Percentiles rank a stretch among this genome's conserved stretches.
Conservation (phyloP, 1,140 invertebrate species). For the Panagrolaimus sp. region DNA sequence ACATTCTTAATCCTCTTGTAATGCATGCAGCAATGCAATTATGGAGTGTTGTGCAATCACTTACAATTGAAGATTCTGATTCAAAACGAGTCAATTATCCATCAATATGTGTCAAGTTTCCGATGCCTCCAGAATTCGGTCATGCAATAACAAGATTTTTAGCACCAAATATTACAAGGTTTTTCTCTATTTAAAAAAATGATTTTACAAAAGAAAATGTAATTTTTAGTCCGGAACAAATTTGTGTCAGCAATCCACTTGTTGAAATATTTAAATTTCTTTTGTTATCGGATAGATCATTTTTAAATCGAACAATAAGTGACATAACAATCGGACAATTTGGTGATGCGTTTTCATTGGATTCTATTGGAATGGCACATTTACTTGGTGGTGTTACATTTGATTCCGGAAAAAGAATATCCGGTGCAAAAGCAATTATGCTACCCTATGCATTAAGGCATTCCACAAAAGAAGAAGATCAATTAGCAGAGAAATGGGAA, state of each 20-base stretch:
- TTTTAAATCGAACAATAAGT: constrained; percentile 45
- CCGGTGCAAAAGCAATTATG: constrained; percentile 54
- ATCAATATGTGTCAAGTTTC: constrained; percentile 57
- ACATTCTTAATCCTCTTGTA: constrained; percentile 47
- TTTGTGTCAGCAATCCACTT: constrained; percentile 54
- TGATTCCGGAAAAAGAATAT: constrained; percentile 43
- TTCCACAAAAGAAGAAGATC: constrained; percentile 46
- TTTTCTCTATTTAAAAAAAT: background rate
- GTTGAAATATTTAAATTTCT: constrained; percentile 54
- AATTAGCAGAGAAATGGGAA: constrained; percentile 55
- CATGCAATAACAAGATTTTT: constrained; percentile 21
- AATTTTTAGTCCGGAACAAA: constrained; percentile 39
- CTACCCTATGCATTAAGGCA: constrained; percentile 52
- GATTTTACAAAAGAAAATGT: background rate
- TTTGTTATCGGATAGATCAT: constrained; percentile 37
- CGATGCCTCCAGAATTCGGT: constrained; percentile 49
- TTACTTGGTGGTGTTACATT: constrained; percentile 47
- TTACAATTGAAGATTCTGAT: constrained; percentile 44
- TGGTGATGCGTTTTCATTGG: constrained; percentile 41
- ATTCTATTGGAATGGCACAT: constrained; percentile 42
- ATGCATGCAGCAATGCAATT: constrained; percentile 54
- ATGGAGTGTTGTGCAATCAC: constrained; percentile 46
- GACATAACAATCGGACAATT: constrained; percentile 40
- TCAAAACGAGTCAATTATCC: constrained; percentile 45
- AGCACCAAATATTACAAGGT: constrained; percentile 14